Conservation (phyloP, 2,888 invertebrate genomes). For the Lepeophtheirus nordmannii region DNA sequence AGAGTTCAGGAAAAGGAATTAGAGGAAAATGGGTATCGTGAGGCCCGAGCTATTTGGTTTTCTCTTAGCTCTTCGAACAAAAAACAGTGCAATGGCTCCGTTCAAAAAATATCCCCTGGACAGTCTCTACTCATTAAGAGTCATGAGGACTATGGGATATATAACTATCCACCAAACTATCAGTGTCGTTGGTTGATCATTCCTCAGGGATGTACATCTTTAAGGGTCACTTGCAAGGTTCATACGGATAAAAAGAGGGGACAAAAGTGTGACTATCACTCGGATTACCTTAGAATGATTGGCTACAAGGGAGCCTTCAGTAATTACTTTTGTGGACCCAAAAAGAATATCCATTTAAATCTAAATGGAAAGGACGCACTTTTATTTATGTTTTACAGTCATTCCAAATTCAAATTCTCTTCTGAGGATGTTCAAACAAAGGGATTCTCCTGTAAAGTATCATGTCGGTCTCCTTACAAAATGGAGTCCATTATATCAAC, state of each 20-base stretch:
- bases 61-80: neutral
- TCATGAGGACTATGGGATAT: constrained; percentile 8
- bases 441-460: constrained; percentile 7
- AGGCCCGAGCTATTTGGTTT: neutral
- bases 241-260: neutral
- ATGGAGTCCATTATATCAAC: neutral
- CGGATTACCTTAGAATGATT: constrained; percentile 13
- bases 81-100: neutral
- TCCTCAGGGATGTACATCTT: neutral
- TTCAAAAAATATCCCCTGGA: neutral
- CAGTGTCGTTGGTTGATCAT: constrained; percentile 6
- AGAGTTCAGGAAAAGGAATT: neutral
- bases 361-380: constrained; percentile 11
- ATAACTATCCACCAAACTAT: constrained; percentile 10
- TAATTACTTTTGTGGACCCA: neutral
- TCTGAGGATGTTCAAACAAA: neutral
- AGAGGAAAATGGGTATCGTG: neutral
- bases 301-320: neutral
- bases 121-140: neutral
- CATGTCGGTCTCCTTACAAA: neutral
- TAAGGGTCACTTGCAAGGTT: neutral
- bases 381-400: neutral
- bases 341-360: neutral
- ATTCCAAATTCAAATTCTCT: neutral
- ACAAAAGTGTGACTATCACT: neutral